Conservation (phyloP, 2,888 invertebrate species). For the Apotomis capreana region DNA sequence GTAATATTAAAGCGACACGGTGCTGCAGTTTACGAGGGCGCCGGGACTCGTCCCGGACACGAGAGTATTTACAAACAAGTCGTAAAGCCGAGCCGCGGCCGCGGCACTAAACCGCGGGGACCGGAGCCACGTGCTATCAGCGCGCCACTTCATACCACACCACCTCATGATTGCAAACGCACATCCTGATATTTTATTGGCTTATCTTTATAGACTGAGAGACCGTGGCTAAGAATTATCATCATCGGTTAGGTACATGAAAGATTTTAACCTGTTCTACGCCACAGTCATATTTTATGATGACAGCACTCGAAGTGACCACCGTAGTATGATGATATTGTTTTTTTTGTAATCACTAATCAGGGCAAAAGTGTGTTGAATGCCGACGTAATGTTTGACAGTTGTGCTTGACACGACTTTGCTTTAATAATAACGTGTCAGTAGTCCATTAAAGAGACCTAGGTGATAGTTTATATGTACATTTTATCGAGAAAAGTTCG, state of each 20-base stretch:
- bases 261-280: no score
- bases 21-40: not conserved
- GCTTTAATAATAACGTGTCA: no score
- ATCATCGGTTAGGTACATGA: not conserved
- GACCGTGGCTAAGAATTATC: not conserved
- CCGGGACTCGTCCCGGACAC: not conserved
- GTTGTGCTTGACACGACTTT: no score
- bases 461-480: no score
- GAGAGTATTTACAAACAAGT: slow-evolving; percentile 38
- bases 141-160: slow-evolving; percentile 32
- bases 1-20: not conserved
- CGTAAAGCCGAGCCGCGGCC: slow-evolving; percentile 11
- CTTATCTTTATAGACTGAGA: slow-evolving; percentile 5
- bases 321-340: no score
- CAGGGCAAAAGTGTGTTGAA: no score
- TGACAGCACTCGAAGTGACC: no score
- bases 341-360: no score
- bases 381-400: no score
- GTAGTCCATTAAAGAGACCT: no score
- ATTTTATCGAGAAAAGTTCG: no score
- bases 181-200: slow-evolving; percentile 27
- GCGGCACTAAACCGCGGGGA: slow-evolving; percentile 13
- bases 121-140: slow-evolving; percentile 8
- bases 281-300: no score
- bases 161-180: slow-evolving; percentile 33